Base-by-base conservation (phyloP, 53 echinoderm and acorn worm genomes). In the Stichopus horrens region DNA sequence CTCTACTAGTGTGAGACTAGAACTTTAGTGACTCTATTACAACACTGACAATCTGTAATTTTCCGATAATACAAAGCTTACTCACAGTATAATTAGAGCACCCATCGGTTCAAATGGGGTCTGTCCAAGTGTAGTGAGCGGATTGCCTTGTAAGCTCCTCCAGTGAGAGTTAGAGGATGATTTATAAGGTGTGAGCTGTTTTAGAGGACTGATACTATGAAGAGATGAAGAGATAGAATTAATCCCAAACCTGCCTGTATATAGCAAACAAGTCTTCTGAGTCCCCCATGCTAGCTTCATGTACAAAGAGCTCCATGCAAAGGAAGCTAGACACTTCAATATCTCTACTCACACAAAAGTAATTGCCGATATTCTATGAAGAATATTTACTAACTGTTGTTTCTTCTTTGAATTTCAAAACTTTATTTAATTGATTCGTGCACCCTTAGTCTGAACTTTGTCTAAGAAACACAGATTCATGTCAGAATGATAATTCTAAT, bases 91-190 rank as follows among this genome's bases (percentile, higher is more conserved):
- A 52, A 19, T 53, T 0, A 79, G 54, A 4, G 7, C 19, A 55
- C 18, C 6, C 79, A 79, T 19, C 79, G 79, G 79, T 13, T 55
- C 52, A 79, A 79, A 79, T 4, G 79, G 79, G 5, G 4, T 53
- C 20, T 79, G 54, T 55, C 52, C 79, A 9, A 79, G n/a, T n/a
- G 53, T 53, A 51, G 79, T 79, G 1, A 79, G 52, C 5, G 79
- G 79, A 18, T 79, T 79, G 3, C 79, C 79, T 11, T 11, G n/a
- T 55, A 79, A 79, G 53, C 79, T 79, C 55, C 79, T 79, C n/a
- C n/a, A n/a, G 79, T 79, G 54, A 53, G 6, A 52, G 52, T 5
- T 0, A 16, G 53, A 11, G 18, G 10, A 79, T 23, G 14, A 16
- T 19, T 54, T 19, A 18, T 37, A 37, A 37, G 0, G 52, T 54